Percentiles rank a stretch among this genome's conserved stretches.
Evolutionary conservation across 2,113 vertebrate genomes (phyloP).

Genomic region (Atlantisia rogersi): DNA sequence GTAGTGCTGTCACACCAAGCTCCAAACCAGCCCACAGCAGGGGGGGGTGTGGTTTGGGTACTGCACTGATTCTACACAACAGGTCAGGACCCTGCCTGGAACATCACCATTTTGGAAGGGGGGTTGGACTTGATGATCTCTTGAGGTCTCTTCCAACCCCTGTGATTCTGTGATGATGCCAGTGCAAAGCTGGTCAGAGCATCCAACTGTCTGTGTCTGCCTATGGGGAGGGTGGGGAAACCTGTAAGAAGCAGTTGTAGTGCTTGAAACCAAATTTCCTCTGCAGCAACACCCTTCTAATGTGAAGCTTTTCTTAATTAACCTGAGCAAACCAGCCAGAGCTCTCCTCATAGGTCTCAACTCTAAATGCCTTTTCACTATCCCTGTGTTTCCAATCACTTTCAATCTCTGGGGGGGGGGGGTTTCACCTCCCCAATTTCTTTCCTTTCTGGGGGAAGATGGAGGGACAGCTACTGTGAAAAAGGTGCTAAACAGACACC

Average conservation of each 20-base stretch:
- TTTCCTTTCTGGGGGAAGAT: not conserved
- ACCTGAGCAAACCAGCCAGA: not conserved
- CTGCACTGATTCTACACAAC: fast-evolving
- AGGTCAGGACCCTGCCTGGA: not conserved
- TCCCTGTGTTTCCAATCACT: not conserved
- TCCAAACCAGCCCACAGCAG: not conserved
- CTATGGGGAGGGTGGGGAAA: too few species aligned
- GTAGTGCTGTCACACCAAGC: not conserved
- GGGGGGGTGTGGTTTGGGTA: too few species aligned
- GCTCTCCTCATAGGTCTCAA: not conserved
- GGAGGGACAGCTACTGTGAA: not conserved
- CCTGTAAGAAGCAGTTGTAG: not conserved
- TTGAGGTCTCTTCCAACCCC: too few species aligned
- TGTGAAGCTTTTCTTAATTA: not conserved
- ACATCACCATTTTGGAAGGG: too few species aligned
- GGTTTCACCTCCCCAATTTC: not conserved
- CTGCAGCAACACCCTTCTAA: not conserved
- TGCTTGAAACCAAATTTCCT: not conserved
- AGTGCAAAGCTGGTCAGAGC: not conserved
- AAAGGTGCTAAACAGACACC: not conserved
- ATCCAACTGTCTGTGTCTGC: not conserved
- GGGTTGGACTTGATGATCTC: too few species aligned
- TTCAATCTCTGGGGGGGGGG: not conserved
- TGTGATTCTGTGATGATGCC: too few species aligned
- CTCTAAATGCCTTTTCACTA: not conserved